Percentiles rank a stretch among this genome's conserved stretches.
Evolutionary conservation across 2,888 invertebrate genomes (phyloP).

Genomic region (Sepiola atlantica): DNA sequence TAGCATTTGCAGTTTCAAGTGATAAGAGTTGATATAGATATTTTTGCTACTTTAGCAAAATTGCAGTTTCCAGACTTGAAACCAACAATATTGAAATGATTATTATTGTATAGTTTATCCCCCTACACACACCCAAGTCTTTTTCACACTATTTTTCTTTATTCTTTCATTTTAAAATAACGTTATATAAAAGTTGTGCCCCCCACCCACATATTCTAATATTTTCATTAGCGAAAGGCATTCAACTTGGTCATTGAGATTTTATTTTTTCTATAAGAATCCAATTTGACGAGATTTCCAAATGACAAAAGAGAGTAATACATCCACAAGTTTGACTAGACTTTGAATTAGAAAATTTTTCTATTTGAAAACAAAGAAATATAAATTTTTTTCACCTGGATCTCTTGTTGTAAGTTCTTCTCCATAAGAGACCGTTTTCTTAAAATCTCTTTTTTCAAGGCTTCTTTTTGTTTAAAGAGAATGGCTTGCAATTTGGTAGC

Average conservation of each 20-base stretch:
- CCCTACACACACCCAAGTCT: too few species aligned
- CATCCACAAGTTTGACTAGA: neutral
- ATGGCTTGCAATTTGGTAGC: slow-evolving; percentile 82
- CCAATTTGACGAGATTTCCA: too few species aligned
- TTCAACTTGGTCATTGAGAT: neutral
- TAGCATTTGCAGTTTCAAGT: too few species aligned
- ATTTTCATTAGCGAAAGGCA: neutral
- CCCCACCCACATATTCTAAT: neutral
- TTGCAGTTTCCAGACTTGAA: too few species aligned
- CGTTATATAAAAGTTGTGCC: too few species aligned
- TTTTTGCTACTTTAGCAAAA: too few species aligned
- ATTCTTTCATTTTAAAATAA: neutral
- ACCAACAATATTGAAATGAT: too few species aligned
- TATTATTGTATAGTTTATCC: too few species aligned
- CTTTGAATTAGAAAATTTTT: neutral
- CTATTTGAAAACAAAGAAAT: neutral
- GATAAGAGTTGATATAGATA: too few species aligned
- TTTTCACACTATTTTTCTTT: too few species aligned
- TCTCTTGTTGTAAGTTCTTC: slow-evolving; percentile 84
- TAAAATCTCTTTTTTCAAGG: slow-evolving; percentile 93
- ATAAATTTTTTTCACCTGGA: slow-evolving; percentile 78
- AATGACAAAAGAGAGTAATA: too few species aligned
- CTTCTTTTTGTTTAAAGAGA: slow-evolving; percentile 90
- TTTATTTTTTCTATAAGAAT: neutral
- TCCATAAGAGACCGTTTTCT: slow-evolving; percentile 88